Conservation (phyloP, 2,888 invertebrate species). For the Chymomyza caudatula region DNA sequence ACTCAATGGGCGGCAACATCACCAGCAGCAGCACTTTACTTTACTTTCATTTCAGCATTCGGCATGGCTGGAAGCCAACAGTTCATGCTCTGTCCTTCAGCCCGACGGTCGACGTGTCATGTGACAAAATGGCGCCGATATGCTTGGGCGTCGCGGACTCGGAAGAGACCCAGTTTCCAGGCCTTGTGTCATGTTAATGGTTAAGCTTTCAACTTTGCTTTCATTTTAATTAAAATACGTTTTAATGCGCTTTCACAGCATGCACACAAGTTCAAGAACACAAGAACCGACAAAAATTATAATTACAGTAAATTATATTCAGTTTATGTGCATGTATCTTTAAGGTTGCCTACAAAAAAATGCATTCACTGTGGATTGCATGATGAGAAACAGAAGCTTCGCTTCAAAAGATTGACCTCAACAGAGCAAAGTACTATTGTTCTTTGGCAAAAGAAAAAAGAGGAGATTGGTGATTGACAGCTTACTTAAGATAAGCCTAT, state of each 20-base stretch:
- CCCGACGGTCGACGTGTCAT: neutral
- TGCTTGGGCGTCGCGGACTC: neutral
- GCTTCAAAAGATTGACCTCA: too few relatives aligned
- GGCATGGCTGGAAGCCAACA: neutral
- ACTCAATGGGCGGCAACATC: neutral
- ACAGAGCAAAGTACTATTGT: too few relatives aligned
- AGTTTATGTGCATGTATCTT: neutral
- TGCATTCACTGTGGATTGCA: too few relatives aligned
- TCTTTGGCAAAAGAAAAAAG: too few relatives aligned
- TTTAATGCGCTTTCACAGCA: slow-evolving; percentile 57
- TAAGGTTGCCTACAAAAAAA: neutral
- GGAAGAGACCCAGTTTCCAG: neutral
- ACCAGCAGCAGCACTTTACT: neutral
- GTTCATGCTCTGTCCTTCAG: neutral
- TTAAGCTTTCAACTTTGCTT: slow-evolving; percentile 62
- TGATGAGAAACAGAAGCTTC: too few relatives aligned
- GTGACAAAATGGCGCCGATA: neutral
- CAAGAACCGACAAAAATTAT: neutral
- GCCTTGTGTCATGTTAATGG: slow-evolving; percentile 37
- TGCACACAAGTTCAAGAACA: slow-evolving; percentile 9
- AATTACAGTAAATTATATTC: neutral
- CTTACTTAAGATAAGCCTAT: too few relatives aligned
- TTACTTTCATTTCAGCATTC: neutral
- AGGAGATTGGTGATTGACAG: too few relatives aligned
- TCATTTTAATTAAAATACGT: slow-evolving; percentile 65